Conservation (phyloP, 2,888 invertebrate species). For the Conistra vaccinii region DNA sequence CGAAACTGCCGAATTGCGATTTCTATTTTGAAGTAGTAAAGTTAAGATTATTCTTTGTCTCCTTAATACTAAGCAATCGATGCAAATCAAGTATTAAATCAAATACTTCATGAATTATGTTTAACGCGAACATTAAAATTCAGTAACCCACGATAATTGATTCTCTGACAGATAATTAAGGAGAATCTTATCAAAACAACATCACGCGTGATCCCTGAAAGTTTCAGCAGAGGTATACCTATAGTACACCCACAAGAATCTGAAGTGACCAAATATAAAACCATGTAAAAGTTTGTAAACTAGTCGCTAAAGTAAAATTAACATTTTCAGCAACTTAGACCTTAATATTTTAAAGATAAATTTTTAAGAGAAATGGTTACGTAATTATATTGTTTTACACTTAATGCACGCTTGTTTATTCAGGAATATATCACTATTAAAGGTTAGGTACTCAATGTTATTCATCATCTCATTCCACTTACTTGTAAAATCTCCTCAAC, state of each 20-base stretch:
- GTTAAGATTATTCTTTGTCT: not conserved
- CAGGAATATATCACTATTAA: not conserved
- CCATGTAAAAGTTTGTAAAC: slow-evolving; percentile 30
- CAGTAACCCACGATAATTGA: slow-evolving; percentile 5
- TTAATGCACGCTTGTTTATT: not conserved
- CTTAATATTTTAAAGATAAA: too few species aligned
- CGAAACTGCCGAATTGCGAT: not conserved
- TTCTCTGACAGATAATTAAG: not conserved
- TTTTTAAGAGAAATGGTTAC: not conserved
- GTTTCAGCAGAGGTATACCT: too few species aligned
- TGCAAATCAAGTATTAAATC: not conserved
- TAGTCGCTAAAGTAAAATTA: not conserved
- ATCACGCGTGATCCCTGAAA: too few species aligned
- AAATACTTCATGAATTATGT: not conserved
- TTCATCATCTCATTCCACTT: slow-evolving; percentile 59
- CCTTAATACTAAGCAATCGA: not conserved
- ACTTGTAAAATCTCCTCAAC: slow-evolving; percentile 82
- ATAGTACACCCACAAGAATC: not conserved
- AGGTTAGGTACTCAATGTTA: not conserved
- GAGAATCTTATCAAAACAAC: not conserved
- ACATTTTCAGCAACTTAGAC: slow-evolving; percentile 11
- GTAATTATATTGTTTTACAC: not conserved
- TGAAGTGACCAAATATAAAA: slow-evolving; percentile 18
- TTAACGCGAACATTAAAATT: not conserved
- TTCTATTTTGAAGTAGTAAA: not conserved